These are phyloP conservation scores for Drosophila longiperda DNA, from an alignment of 2,888 invertebrate species.

Conservation along the genomic window DNA sequence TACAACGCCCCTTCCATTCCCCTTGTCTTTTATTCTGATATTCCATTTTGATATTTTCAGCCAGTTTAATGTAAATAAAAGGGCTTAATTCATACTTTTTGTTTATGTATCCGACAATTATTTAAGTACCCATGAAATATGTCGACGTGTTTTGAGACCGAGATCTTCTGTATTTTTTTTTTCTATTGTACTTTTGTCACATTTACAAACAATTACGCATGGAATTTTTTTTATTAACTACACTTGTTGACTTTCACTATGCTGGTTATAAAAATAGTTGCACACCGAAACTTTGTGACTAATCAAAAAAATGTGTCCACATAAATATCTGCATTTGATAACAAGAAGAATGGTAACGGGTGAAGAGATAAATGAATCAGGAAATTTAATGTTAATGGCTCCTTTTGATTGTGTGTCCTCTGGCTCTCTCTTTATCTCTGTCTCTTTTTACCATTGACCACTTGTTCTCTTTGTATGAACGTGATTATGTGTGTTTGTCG, in stretches of 20 bases:
- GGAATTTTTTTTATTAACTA: conserved; percentile 9
- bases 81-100: conserved; percentile 27
- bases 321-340: background rate
- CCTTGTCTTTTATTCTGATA: background rate
- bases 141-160: conserved; percentile 39
- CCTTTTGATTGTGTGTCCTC: conserved; percentile 15
- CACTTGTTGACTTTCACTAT: conserved; percentile 68
- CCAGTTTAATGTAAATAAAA: conserved; percentile 53
- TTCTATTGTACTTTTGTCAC: background rate
- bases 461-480: conserved; percentile 42
- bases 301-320: background rate
- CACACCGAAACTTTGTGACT: background rate
- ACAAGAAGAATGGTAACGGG: background rate
- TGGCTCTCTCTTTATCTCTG: conserved; percentile 4
- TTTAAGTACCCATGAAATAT: conserved; percentile 23
- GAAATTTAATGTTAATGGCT: conserved; percentile 35
- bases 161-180: background rate
- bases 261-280: conserved; percentile 6
- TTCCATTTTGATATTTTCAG: conserved; percentile 22
- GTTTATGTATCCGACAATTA: conserved; percentile 23
- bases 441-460: conserved; percentile 34
- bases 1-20: conserved; percentile 20
- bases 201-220: conserved; percentile 3
- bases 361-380: background rate
- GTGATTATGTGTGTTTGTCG: conserved; percentile 27